Base-by-base conservation (phyloP, 35 echinoderm and acorn worm genomes). In the Lytechinus pictus region DNA sequence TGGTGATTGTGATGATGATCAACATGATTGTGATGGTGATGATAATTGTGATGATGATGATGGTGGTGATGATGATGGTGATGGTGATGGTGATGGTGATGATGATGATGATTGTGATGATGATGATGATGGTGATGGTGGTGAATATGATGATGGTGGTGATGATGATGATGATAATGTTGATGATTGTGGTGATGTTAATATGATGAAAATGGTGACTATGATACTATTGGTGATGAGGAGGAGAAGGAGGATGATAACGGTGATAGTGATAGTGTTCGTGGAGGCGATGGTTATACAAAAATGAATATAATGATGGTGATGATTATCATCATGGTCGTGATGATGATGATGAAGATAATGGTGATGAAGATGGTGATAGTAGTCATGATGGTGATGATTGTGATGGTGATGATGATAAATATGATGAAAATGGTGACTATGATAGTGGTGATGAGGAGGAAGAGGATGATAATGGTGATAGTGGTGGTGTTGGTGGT, bases 121-220 rank as follows among this genome's bases (percentile, higher is more conserved):
- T 87, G 86, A 87, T 87, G 86, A 19, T 87, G 86, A 87, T 87
- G 86, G 21, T 87, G 86, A 33, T 87, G 28, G 28, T 87, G 86
- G 21, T 87, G 86, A 87, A 5, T 6, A 12, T 87, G 86, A 87
- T 33, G 86, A 87, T 33, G 86, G 21, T 87, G 86, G 28, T 33
- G 28, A 87, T 87, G 86, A 87, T 87, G 86, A 87, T 87, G 86
- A 87, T 87, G 86, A 87, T 87, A 19, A 19, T 87, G 86, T 8
- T 87, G 28, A 19, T 87, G 86, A 24, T 87, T 6, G 24, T 87
- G 86, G 1, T 27, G 29, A 87, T 87, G 5, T 9, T 44, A 9
- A 14, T 7, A n/a, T 87, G 29, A 14, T n/a, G 86, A n/a, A 14
- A 21, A 21, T 87, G 24, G 24, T 87, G 86, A 16, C 24, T 10